Evolutionary conservation across 2,113 vertebrate genomes (phyloP), one percentile per base, ranked within the genome.

Genomic region (Sinocyclocheilus anshuiensis): DNA sequence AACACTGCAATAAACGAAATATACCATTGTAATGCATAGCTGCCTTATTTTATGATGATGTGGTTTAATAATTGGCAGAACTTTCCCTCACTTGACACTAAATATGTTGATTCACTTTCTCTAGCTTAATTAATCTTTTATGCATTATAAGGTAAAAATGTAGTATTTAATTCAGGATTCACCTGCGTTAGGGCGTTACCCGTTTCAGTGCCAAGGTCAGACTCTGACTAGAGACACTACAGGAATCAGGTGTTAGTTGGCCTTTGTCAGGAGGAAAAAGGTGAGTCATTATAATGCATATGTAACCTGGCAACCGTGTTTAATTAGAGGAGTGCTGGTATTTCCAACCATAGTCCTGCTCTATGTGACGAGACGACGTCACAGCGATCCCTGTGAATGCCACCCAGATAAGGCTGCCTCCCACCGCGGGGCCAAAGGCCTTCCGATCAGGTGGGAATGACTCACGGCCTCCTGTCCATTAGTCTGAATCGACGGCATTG

Each of bases 381-480:
- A 72, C 57, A 20, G 16, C 36, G 33, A 59, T 83, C 67, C 59
- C 29, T 76, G 69, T 75, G 77, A 87, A 87, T 87, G 87, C 77
- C 87, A 85, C 71, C 50, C 10, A 81, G 86, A 88, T 88, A 85
- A 81, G 77, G 78, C 18, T 26, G 8, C 59, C 55, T 84, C 77
- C 67, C 82, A 84, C 42, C 15, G 75, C 0, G 61, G 86, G 77
- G 69, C 36, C 83, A 87, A 84, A 80, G 82, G 53, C 53, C 86
- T 72, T 72, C 22, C 24, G 77, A 79, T 78, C 50, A 45, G 24
- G 26, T 55, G 36, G 59, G 71, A 84, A 16, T 77, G 85, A 86
- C 78, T 86, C 69, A 81, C 55, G 8, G 12, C 72, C 71, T 36
- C 42, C 29, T 42, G 20, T 53, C 26, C 80, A 53, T 82, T 82